phyloP scores from a whole-genome alignment of 1,140 invertebrate species.

The Hylyphantes graminicola region DNA sequence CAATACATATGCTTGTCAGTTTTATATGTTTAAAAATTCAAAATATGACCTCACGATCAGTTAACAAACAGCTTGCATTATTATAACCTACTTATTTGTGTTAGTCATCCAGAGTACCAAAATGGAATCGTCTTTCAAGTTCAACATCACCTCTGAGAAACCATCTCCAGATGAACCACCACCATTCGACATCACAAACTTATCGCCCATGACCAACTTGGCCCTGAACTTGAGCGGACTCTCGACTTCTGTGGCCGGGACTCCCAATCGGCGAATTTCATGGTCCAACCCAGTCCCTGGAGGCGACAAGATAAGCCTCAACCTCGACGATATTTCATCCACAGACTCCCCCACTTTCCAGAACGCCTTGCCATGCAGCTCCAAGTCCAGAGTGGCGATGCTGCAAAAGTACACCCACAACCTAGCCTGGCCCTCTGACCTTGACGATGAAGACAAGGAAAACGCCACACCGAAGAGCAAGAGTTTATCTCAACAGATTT shows the following conservation, averaged over 20 bases:
- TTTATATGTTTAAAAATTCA: too few relatives aligned
- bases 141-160: background rate
- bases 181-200: background rate
- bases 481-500: background rate
- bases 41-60: too few relatives aligned
- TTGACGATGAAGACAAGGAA: slow-evolving; percentile 36
- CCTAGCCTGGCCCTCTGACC: background rate
- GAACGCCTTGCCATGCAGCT: background rate
- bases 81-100: background rate
- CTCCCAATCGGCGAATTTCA: slow-evolving; percentile 50
- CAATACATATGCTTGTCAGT: too few relatives aligned
- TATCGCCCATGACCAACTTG: slow-evolving; percentile 51
- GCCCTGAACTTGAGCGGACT: slow-evolving; percentile 33
- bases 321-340: background rate
- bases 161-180: background rate
- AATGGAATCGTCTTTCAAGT: background rate
- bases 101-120: background rate
- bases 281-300: slow-evolving; percentile 38
- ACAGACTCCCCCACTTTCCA: slow-evolving; percentile 37
- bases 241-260: slow-evolving; percentile 7
- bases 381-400: background rate
- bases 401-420: background rate
- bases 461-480: background rate
- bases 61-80: too few relatives aligned
- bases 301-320: background rate